A percentile compares a stretch with the other conserved stretches of the same genome.
Conservation (phyloP, 2,888 invertebrate genomes). For the Lithophane leautieri region DNA sequence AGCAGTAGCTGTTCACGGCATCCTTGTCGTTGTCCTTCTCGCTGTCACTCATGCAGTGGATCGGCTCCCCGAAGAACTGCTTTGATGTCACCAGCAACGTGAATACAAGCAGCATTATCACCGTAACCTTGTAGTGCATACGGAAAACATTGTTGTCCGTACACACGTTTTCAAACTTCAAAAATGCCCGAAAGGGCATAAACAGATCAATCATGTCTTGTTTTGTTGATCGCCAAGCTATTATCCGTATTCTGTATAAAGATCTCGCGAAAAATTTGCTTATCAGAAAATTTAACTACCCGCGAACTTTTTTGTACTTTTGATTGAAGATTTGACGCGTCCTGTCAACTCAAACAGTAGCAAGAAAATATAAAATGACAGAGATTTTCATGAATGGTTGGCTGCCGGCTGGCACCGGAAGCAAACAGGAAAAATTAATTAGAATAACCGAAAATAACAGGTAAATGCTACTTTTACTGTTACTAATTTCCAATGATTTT, state of each 20-base stretch:
- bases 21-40: slow-evolving; percentile 88
- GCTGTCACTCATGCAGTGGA: slow-evolving; percentile 92
- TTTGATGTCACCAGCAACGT: slow-evolving; percentile 94
- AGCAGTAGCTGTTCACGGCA: slow-evolving; percentile 94
- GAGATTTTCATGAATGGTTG: background rate
- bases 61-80: slow-evolving; percentile 96
- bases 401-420: background rate
- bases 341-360: slow-evolving; percentile 18
- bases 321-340: slow-evolving; percentile 25
- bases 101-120: slow-evolving; percentile 93
- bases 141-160: slow-evolving; percentile 95
- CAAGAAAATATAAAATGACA: slow-evolving; percentile 23
- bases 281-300: slow-evolving; percentile 50
- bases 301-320: slow-evolving; percentile 45
- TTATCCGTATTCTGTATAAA: background rate
- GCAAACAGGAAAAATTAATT: background rate
- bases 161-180: slow-evolving; percentile 92
- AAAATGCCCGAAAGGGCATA: slow-evolving; percentile 92
- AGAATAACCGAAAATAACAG: no score
- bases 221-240: slow-evolving; percentile 16
- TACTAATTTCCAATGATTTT: background rate
- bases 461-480: background rate
- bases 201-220: slow-evolving; percentile 91
- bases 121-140: slow-evolving; percentile 94
- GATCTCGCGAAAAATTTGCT: background rate